Evolutionary conservation across 2,113 vertebrate species (phyloP).

Genomic region (Catharus fuscescens): DNA sequence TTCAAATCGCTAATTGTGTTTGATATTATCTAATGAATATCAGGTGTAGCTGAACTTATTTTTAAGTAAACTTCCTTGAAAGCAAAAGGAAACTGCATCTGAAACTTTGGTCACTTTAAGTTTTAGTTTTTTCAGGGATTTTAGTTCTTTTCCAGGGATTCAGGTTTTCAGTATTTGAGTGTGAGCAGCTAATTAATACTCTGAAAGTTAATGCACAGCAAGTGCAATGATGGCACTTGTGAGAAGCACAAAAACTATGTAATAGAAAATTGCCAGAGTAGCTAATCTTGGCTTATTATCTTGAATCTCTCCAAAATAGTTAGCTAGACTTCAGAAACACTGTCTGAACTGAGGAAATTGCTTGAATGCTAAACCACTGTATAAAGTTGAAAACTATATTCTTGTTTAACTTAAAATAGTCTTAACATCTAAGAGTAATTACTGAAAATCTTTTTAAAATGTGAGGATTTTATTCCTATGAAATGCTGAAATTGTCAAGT

Average conservation of each 20-base stretch:
- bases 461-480: not conserved
- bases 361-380: not conserved
- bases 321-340: not conserved
- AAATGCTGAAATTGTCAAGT: not conserved
- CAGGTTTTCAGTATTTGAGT: not conserved
- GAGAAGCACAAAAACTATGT: not conserved
- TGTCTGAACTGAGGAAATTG: not conserved
- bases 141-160: not conserved
- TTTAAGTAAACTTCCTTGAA: constrained; percentile 18
- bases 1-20: not conserved
- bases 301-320: not conserved
- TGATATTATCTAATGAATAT: not conserved
- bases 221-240: not conserved
- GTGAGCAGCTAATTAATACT: not conserved
- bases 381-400: not conserved
- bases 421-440: not conserved
- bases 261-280: not conserved
- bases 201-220: not conserved
- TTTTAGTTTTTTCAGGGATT: not conserved
- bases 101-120: not conserved
- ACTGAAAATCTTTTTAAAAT: not conserved
- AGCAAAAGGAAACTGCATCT: not conserved
- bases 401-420: not conserved
- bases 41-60: not conserved
- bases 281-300: not conserved